Evolutionary conservation across 2,797 vertebrate species (phyloP).

Genomic region (Crocodylus rhombifer): DNA sequence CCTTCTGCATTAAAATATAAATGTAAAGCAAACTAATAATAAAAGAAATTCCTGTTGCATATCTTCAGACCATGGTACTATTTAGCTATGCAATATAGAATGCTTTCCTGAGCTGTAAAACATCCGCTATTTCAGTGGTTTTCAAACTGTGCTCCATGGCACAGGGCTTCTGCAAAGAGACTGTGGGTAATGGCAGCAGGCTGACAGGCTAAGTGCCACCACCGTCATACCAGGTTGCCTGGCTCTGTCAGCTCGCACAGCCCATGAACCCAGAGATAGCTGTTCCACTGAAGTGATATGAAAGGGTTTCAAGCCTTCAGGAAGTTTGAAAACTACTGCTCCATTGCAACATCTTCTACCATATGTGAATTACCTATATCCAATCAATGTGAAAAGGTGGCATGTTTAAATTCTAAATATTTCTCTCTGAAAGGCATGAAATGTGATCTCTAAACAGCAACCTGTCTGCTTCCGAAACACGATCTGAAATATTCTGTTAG

Average conservation of each 20-base stretch:
- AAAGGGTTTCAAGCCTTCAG: too few relatives aligned
- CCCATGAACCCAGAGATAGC: too few relatives aligned
- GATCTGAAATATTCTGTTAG: not conserved
- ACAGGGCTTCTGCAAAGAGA: too few relatives aligned
- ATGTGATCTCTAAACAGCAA: not conserved
- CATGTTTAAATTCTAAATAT: conserved; percentile 6
- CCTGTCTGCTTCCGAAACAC: not conserved
- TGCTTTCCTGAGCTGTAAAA: not conserved
- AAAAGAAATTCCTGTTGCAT: not conserved
- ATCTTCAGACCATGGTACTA: not conserved
- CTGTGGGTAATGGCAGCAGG: too few relatives aligned
- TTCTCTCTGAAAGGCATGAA: not conserved
- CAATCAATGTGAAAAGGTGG: conserved; percentile 29
- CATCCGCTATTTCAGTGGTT: not conserved
- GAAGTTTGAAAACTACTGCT: too few relatives aligned
- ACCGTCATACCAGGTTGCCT: too few relatives aligned
- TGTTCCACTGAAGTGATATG: too few relatives aligned
- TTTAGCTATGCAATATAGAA: not conserved
- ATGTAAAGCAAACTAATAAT: not conserved
- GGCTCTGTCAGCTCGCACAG: too few relatives aligned
- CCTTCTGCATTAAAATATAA: not conserved
- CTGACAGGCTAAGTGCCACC: too few relatives aligned
- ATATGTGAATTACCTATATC: accelerated
- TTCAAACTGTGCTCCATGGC: too few relatives aligned
- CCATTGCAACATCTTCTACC: not conserved